phyloP scores from a whole-genome alignment of 1,140 invertebrate species.

The Tetramorium alpestre region DNA sequence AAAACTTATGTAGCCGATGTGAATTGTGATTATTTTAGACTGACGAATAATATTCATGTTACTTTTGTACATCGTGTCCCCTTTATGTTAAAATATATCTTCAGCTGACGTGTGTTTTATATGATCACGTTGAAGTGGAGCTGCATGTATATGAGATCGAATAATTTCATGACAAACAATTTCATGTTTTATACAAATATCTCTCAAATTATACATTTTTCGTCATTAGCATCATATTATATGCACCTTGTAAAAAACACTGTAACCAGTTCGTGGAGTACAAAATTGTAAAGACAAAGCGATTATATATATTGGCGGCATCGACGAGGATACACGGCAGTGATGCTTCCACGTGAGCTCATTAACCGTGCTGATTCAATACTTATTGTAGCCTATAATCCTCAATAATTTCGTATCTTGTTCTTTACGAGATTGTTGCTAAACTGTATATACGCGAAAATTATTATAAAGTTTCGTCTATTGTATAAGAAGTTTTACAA shows the following conservation, averaged over 20 bases:
- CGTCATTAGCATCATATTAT: not conserved
- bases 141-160: not conserved
- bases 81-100: not conserved
- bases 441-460: not conserved
- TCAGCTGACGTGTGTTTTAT: not conserved
- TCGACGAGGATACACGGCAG: not conserved
- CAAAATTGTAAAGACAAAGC: not conserved
- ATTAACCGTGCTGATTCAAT: not conserved
- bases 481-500: not conserved
- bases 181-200: not conserved
- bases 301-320: not conserved
- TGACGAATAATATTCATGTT: not conserved
- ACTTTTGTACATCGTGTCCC: not conserved
- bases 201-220: not conserved
- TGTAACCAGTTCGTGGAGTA: not conserved
- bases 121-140: not conserved
- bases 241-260: not conserved
- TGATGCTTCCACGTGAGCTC: not conserved
- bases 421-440: not conserved
- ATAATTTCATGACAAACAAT: not conserved
- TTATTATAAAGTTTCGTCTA: not conserved
- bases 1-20: not conserved
- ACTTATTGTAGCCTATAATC: not conserved
- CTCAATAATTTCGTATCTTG: not conserved
- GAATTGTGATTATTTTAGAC: slow-evolving; percentile 12